Evolutionary conservation across 2,797 vertebrate species (phyloP), one percentile per base, ranked within the genome.

Genomic region (Semaprochilodus insignis): DNA sequence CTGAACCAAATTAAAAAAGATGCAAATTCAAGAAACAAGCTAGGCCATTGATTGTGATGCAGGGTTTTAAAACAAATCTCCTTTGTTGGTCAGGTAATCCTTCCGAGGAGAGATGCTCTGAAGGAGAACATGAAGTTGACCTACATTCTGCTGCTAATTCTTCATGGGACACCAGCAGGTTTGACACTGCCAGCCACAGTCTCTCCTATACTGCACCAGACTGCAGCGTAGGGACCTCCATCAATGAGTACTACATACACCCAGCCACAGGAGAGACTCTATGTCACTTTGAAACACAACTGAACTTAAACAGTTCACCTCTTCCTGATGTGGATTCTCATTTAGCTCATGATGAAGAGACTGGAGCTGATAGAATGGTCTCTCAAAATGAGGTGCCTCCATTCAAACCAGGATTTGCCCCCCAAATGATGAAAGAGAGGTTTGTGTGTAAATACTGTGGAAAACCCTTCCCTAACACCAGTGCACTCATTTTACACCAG

Each of bases 381-480:
- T 69, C 80, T 31, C 73, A 69, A 25, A 21, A 55, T 0, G 66
- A 77, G 8, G 25, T 1, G 10, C 54, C 80, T n/a, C 40, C 52
- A 23, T 81, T 74, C 40, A 69, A 62, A 0, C 5, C 23, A 1
- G 54, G 48, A 21, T 81, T 81, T 67, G n/a, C 82, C 48, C 70
- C 31, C 57, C 72, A 73, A 36, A 79, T 62, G 60, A 21, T 67
- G 17, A 84, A 86, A 52, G 79, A 86, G 36, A 76, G 71, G 77
- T 87, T 87, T 74, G 16, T 74, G 66, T 86, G 87, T 66, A 88
- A 87, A 60, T 75, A 70, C 23, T 87, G 87, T 57, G 87, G 86
- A 14, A 88, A 86, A 65, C 80, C 66, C 1, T 87, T 85, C 40
- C 73, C 86, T 4, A 81, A 81, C 60, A 14, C 78, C 59, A 85